Evolutionary conservation across 2,797 vertebrate species (phyloP).

Genomic region (Agapornis canus): DNA sequence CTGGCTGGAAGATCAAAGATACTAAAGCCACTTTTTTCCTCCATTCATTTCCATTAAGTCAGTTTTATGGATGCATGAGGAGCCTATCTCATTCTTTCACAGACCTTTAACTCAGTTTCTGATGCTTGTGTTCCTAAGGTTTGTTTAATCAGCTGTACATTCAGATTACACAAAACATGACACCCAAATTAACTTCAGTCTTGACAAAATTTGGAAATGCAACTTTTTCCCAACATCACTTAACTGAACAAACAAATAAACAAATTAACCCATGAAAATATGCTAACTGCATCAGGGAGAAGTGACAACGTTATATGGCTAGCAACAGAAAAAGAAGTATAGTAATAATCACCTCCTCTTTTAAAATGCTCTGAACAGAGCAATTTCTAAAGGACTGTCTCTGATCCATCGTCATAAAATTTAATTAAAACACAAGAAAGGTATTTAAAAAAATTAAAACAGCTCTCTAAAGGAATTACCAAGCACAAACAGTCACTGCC

Average conservation of each 20-base stretch:
- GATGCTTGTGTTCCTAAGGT: neutral
- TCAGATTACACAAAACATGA: neutral
- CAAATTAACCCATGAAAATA: neutral
- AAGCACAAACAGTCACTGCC: neutral
- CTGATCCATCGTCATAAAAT: neutral
- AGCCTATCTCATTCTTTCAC: neutral
- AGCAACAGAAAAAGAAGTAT: neutral
- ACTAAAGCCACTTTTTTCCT: neutral
- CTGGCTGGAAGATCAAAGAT: neutral
- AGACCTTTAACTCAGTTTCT: neutral
- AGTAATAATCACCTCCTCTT: neutral
- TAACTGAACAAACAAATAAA: neutral
- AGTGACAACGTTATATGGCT: neutral
- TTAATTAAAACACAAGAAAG: neutral
- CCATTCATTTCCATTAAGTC: neutral
- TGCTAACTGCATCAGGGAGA: neutral
- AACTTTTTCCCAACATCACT: neutral
- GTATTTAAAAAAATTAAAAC: neutral
- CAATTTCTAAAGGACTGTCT: neutral
- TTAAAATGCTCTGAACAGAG: neutral
- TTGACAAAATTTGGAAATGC: neutral
- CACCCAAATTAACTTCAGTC: neutral
- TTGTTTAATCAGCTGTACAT: neutral
- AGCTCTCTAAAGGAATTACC: neutral
- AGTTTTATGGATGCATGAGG: fast-evolving